A percentile compares a stretch with the other conserved stretches of the same genome.
phyloP scores from a whole-genome alignment of 2,797 vertebrate genomes.

The Enteromius fasciolatus region DNA sequence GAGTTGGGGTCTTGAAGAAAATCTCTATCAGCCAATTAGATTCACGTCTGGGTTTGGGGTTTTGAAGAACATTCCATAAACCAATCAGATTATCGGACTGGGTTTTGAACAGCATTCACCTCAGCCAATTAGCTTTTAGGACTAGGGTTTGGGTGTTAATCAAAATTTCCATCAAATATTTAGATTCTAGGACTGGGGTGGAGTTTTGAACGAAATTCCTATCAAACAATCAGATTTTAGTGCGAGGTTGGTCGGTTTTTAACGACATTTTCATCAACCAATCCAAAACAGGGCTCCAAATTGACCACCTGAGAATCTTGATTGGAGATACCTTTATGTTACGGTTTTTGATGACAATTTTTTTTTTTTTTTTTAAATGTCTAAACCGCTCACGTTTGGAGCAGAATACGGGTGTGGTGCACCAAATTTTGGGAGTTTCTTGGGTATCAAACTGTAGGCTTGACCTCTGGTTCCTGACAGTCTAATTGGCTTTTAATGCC shows the following conservation, averaged over 20 bases:
- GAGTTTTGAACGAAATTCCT: neutral
- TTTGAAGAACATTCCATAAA: neutral
- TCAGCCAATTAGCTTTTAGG: neutral
- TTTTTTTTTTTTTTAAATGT: neutral
- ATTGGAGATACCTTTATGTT: neutral
- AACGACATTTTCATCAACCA: neutral
- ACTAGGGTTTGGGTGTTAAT: neutral
- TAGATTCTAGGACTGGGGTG: neutral
- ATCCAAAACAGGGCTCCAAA: neutral
- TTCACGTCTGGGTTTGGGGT: neutral
- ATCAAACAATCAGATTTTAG: neutral
- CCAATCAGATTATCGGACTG: neutral
- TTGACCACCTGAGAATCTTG: neutral
- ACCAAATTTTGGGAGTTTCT: neutral
- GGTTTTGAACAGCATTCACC: neutral
- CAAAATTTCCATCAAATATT: neutral
- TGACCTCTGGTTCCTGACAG: slow-evolving; percentile 13
- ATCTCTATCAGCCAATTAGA: neutral
- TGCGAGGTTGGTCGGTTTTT: neutral
- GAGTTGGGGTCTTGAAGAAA: neutral
- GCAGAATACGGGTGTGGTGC: neutral
- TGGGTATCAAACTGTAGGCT: neutral
- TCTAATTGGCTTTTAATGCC: slow-evolving; percentile 24
- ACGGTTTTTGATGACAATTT: neutral
- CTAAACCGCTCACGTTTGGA: neutral